A percentile compares a stretch with the other conserved stretches of the same genome.
phyloP scores from a whole-genome alignment of 2,113 vertebrate species.

The Apteryx mantelli region DNA sequence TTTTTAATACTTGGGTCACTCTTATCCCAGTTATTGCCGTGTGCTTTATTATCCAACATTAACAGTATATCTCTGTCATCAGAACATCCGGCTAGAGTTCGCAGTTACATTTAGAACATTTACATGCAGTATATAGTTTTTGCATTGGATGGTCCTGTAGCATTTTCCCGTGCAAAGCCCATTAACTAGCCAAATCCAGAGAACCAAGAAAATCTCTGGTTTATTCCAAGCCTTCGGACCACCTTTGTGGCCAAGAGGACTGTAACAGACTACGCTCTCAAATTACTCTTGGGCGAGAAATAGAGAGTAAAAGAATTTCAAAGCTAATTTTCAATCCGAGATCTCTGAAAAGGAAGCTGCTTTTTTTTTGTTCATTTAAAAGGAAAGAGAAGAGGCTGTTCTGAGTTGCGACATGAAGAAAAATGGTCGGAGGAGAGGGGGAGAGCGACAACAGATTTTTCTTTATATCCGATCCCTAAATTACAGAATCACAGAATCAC shows the following conservation, averaged over 20 bases:
- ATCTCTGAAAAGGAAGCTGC: not conserved
- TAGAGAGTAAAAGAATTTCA: not conserved
- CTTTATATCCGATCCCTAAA: not conserved
- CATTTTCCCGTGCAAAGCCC: not conserved
- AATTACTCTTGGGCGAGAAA: not conserved
- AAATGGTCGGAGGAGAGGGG: not conserved
- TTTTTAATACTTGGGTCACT: slow-evolving; percentile 52
- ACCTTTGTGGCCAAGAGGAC: not conserved
- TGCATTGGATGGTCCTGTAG: not conserved
- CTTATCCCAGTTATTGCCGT: slow-evolving; percentile 56
- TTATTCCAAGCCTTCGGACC: not conserved
- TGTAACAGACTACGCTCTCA: not conserved
- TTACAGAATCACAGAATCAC: not conserved
- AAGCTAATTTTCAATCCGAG: not conserved
- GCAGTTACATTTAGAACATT: slow-evolving; percentile 22
- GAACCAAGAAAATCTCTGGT: not conserved
- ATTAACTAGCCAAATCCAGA: not conserved
- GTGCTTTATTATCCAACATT: slow-evolving; percentile 40
- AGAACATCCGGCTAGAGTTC: slow-evolving; percentile 33
- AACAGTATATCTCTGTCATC: slow-evolving; percentile 46
- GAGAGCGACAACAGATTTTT: not conserved
- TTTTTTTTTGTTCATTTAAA: not conserved
- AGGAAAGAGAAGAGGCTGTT: not conserved
- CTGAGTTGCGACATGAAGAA: not conserved
- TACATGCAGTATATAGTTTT: not conserved